phyloP scores from a whole-genome alignment of 2,888 invertebrate genomes.

The Stenchaetothrips biformis region DNA sequence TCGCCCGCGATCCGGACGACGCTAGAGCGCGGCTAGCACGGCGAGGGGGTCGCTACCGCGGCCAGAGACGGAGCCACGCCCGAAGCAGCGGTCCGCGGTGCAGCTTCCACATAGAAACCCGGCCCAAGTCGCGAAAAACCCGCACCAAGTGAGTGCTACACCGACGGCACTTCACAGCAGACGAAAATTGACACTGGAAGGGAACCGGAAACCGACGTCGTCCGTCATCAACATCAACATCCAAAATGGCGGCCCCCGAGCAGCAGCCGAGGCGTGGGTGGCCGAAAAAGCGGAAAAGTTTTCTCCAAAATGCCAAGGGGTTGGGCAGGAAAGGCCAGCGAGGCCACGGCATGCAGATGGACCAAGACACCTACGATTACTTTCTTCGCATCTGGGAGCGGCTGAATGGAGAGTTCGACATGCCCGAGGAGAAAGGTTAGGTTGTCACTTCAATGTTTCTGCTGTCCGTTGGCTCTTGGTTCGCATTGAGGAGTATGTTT shows the following conservation, averaged over 20 bases:
- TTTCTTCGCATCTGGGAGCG: slow-evolving; percentile 69
- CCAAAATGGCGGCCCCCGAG: slow-evolving; percentile 7
- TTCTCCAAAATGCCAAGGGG: slow-evolving; percentile 67
- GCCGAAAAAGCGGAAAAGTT: slow-evolving; percentile 55
- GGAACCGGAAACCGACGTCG: background rate
- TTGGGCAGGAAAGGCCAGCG: slow-evolving; percentile 68
- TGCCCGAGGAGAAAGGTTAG: background rate
- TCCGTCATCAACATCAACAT: background rate
- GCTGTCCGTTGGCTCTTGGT: background rate
- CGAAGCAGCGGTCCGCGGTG: background rate
- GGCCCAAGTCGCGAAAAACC: background rate
- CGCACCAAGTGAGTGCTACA: background rate
- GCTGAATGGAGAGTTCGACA: slow-evolving; percentile 60
- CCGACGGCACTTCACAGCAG: background rate
- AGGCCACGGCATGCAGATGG: slow-evolving; percentile 65
- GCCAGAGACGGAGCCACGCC: background rate
- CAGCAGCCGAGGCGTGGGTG: background rate
- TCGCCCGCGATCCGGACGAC: background rate
- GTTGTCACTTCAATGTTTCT: background rate
- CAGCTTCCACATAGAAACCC: background rate
- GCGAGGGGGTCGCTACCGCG: background rate
- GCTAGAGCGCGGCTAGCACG: background rate
- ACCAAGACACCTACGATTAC: slow-evolving; percentile 69
- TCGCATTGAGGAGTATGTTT: background rate
- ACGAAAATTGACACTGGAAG: background rate